phyloP scores from a whole-genome alignment of 1,140 invertebrate species.

The Argopecten irradians region DNA sequence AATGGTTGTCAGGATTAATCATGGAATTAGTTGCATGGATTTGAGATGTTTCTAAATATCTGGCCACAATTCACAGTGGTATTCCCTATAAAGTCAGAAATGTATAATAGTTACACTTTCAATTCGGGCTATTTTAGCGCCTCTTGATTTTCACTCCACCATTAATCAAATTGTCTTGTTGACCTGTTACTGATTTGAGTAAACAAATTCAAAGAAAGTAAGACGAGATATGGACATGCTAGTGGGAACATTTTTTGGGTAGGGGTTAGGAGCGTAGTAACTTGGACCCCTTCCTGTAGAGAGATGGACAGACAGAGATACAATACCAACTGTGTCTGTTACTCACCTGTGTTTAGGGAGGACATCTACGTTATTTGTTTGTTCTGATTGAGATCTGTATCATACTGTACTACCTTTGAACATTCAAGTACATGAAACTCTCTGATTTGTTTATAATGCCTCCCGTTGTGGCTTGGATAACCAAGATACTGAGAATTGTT shows the following conservation, averaged over 20 bases:
- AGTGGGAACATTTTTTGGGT: slow-evolving; percentile 32
- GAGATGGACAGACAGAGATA: slow-evolving; percentile 12
- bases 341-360: slow-evolving; percentile 15
- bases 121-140: slow-evolving; percentile 50
- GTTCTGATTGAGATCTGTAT: neutral
- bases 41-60: slow-evolving; percentile 24
- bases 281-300: slow-evolving; percentile 30
- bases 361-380: slow-evolving; percentile 24
- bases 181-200: slow-evolving; percentile 27
- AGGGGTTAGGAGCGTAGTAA: slow-evolving; percentile 23
- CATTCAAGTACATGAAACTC: slow-evolving; percentile 17
- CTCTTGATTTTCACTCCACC: slow-evolving; percentile 28
- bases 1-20: slow-evolving; percentile 41
- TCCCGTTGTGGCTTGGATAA: neutral
- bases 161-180: slow-evolving; percentile 43
- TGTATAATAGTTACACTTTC: slow-evolving; percentile 50
- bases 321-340: neutral
- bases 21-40: slow-evolving; percentile 30
- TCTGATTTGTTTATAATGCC: neutral
- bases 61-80: slow-evolving; percentile 28
- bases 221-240: slow-evolving; percentile 31
- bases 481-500: neutral
- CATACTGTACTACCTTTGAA: neutral
- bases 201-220: slow-evolving; percentile 30
- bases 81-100: neutral